A percentile compares a stretch with the other conserved stretches of the same genome.
Evolutionary conservation across 2,797 vertebrate genomes (phyloP).

Genomic region (Pipistrellus nathusii): DNA sequence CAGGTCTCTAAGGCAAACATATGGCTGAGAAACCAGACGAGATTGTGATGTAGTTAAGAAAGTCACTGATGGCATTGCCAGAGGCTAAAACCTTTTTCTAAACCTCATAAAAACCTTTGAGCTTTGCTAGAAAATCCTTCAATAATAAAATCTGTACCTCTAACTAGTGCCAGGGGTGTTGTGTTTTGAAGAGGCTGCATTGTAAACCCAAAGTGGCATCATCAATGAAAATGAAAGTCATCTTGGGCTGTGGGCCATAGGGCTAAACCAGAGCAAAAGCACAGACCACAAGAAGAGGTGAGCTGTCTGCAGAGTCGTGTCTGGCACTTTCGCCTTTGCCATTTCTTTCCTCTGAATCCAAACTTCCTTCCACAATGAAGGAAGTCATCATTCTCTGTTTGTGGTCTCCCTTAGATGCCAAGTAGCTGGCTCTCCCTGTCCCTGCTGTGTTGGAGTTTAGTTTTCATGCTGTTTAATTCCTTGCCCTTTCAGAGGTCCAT

Average conservation of each 20-base stretch:
- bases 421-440: background rate
- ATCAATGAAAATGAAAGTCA: background rate
- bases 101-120: background rate
- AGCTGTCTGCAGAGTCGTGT: background rate
- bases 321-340: background rate
- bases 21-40: background rate
- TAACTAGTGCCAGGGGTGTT: background rate
- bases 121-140: conserved; percentile 44
- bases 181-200: conserved; percentile 18
- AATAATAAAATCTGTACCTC: background rate
- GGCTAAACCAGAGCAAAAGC: background rate
- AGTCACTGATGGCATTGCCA: background rate
- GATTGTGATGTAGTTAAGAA: conserved; percentile 15
- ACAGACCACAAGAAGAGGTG: background rate
- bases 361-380: background rate
- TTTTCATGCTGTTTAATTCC: background rate
- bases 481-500: background rate
- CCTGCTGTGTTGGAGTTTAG: background rate
- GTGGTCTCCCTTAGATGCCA: background rate
- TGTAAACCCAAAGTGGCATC: background rate
- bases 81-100: conserved; percentile 40
- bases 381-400: background rate
- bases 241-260: background rate
- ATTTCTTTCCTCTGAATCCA: conserved; percentile 20
- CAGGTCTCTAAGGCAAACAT: conserved; percentile 54